Base-by-base conservation (phyloP, 1,140 invertebrate genomes). In the Drosophila navojoa region DNA sequence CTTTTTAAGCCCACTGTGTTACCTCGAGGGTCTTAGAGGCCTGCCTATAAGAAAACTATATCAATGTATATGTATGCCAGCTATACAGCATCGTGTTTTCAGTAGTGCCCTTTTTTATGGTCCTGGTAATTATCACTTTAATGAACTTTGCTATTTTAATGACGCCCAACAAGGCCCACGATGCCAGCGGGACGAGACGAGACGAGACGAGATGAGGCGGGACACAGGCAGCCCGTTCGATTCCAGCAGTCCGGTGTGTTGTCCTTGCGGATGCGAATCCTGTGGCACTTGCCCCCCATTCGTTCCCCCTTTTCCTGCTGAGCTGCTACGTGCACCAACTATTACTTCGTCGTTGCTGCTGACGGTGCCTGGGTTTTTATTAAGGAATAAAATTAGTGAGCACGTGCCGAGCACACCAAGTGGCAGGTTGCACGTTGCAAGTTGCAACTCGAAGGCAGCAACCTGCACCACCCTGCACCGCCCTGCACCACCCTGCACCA, bases 311-410 rank as follows among this genome's bases (percentile, higher is more conserved):
- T 38, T 10, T 10, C 35, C 10, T 3, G 35, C 35, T 38, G 35
- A 38, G 35, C 35, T 38, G 11, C 35, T 58, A 76, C 70, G 75
- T 77, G 75, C 72, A 7, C 35, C 32, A 52, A 32, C 63, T 45
- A 15, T 16, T 45, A 9, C 60, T 27, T 62, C 57, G 15, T 55
- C 15, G 9, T 53, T 49, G 49, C 45, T 62, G 62, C 58, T 44
- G 61, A 69, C 63, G 63, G 49, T 57, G 72, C 49, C 81, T 71
- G 68, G 70, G 68, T 79, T 87, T 89, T 87, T 87, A 87, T 87
- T 89, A 87, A 79, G 84, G 82, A 89, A 87, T 87, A 87, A 87
- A 87, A 87, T 87, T 87, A 89, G 82, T 87, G 68, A 82, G 79
- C 76, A 79, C 82, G 82, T 86, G 82, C 82, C 84, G 71, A 67